Evolutionary conservation across 1,140 invertebrate species (phyloP), one percentile per base, ranked within the genome.

Genomic region (Calosoma granatense): DNA sequence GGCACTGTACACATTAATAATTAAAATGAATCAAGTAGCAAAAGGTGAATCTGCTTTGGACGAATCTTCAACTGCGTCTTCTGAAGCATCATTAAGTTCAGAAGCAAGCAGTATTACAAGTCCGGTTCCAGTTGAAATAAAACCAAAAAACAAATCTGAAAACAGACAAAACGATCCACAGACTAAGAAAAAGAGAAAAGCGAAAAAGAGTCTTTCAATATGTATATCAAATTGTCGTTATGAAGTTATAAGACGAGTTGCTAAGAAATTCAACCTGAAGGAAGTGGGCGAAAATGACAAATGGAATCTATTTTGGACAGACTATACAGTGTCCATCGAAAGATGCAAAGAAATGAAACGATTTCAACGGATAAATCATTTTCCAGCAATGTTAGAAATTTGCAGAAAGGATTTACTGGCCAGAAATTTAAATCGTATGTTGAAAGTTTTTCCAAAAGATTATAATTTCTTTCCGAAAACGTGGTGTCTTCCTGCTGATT

Each of bases 391-490:
- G 90, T 77, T 84, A 57, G 90, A 94, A 72, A 91, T 94, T 60
- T 93, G 90, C 73, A 79, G 86, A 61, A 94, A 93, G 73, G 90
- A 93, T 76, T 72, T 92, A 43, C 72, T 94, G 4, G 88, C 90
- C 4, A 72, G 88, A 55, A 93, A 93, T 71, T 76, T 94, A 52
- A 92, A 90, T 70, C 78, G 90, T 58, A 92, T 94, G 90, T 72
- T 82, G 52, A 87, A 89, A 72, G 67, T 88, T 21, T 94, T 89
- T 72, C 90, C 90, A 0, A 85, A 87, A 63, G 90, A 93, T 56
- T 95, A 94, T 68, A 88, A 87, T 65, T 90, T 94, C 70, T 94
- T 91, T 71, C 92, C 92, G 2, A 90, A 87, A 76, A 91, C 90
- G n/a, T 95, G 91, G 90, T 90, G 88, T 72, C 79, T 95, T 56